A percentile compares a stretch with the other conserved stretches of the same genome.
Conservation (phyloP, 35 echinoderm and acorn worm species). For the Anneissia japonica region DNA sequence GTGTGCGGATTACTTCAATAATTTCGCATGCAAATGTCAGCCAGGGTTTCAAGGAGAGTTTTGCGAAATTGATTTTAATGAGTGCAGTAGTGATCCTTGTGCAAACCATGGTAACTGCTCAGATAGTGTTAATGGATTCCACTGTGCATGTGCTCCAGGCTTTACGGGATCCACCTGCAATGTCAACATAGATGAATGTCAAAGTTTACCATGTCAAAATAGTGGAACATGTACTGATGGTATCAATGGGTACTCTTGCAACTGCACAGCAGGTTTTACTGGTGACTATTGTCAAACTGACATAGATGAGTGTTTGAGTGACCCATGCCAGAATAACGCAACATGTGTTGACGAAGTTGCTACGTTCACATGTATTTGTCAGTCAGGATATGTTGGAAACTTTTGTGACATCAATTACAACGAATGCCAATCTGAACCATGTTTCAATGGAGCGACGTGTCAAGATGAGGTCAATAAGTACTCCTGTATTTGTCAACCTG, state of each 20-base stretch:
- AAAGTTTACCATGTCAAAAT: not conserved
- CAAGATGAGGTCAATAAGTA: not conserved
- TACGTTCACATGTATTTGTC: not conserved
- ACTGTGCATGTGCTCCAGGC: not conserved
- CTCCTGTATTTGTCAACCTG: not conserved
- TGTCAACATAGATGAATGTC: not conserved
- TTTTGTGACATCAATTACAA: not conserved
- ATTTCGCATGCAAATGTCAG: not conserved
- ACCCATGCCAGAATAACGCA: not conserved
- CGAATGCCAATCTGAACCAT: not conserved
- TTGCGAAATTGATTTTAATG: not conserved
- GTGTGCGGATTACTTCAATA: not conserved
- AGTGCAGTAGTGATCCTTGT: not conserved
- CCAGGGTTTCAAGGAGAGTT: not conserved
- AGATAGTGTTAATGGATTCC: not conserved
- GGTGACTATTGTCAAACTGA: not conserved
- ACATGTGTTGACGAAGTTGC: not conserved
- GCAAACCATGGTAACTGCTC: not conserved
- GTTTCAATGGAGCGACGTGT: not conserved
- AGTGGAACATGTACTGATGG: not conserved
- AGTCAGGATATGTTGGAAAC: not conserved
- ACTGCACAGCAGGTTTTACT: not conserved
- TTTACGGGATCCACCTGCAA: not conserved
- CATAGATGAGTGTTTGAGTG: not conserved
- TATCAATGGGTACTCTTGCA: not conserved